These are phyloP conservation scores for Pheucticus melanocephalus DNA, from an alignment of 2,113 vertebrate genomes.

Conservation along the genomic window DNA sequence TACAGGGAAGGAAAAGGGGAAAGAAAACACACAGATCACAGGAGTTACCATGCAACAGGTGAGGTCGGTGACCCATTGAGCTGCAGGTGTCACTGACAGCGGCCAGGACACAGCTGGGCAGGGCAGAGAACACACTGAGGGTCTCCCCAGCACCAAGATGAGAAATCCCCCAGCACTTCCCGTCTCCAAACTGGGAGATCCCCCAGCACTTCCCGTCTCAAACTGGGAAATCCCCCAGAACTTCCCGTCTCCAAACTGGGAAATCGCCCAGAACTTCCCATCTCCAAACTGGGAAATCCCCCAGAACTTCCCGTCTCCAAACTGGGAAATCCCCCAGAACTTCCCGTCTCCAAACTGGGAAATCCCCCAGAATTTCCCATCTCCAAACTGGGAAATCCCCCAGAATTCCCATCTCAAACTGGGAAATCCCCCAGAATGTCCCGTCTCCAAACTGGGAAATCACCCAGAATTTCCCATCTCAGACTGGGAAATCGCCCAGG, in stretches of 20 bases:
- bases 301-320: fast-evolving
- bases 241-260: no score
- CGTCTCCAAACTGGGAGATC: not conserved
- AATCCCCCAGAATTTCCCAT: not conserved
- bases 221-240: not conserved
- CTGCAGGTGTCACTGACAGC: fast-evolving
- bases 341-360: not conserved
- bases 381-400: not conserved
- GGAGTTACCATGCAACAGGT: not conserved
- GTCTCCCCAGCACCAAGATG: not conserved
- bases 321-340: not conserved
- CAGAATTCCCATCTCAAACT: not conserved
- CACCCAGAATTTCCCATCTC: not conserved
- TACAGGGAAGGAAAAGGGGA: not conserved
- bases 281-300: no score
- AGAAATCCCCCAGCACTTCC: not conserved
- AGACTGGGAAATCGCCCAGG: not conserved
- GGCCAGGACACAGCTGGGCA: not conserved
- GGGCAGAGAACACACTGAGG: fast-evolving
- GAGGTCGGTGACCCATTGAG: not conserved
- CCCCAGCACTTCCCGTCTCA: fast-evolving
- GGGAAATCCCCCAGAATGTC: not conserved
- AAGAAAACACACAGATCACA: not conserved
- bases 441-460: fast-evolving
- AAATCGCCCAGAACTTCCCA: not conserved